Base-by-base conservation (phyloP, 2,888 invertebrate species). In the Bombylius discolor region DNA sequence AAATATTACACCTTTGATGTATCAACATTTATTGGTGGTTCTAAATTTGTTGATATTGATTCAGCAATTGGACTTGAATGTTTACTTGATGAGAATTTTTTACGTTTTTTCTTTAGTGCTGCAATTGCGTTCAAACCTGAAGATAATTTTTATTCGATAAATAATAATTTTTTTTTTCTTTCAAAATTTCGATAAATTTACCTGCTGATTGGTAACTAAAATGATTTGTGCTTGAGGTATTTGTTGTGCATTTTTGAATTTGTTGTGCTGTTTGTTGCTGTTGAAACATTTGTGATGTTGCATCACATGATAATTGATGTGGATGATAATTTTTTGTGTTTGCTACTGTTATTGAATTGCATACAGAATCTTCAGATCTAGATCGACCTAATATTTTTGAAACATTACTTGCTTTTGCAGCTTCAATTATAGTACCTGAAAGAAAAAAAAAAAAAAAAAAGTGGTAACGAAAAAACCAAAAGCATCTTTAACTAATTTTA, bases 281-380 rank as follows among this genome's bases (percentile, higher is more conserved):
- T 42, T 42, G 39, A 11, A 23, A 23, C 3, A 11, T 42, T 42
- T 42, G 39, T 42, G 11, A 8, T 5, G 39, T 11, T 42, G 11
- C 8, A 42, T 42, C 39, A 42, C 39, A 42, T 11, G 39, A 42
- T 36, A 36, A 36, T 8, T 36, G 6, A 36, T 36, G 36, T 8
- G 6, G 6, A 11, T 42, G 39, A 42, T 42, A 11, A 42, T 11
- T 42, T 36, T 8, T 6, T 8, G 6, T 6, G 4, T 69, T 77
- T 12, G 54, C 8, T 12, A 54, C 49, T 55, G 75, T 51, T 47
- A 55, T 74, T 45, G 78, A 74, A 64, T 78, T 79, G 65, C 80
- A 83, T 53, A 91, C 89, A 11, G 90, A 91, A 71, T 91, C 91
- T 73, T 91, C 90, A 4, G 90, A 90, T 62, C 85, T 78, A 50